phyloP scores from a whole-genome alignment of 2,797 vertebrate genomes.

The Manis pentadactyla region DNA sequence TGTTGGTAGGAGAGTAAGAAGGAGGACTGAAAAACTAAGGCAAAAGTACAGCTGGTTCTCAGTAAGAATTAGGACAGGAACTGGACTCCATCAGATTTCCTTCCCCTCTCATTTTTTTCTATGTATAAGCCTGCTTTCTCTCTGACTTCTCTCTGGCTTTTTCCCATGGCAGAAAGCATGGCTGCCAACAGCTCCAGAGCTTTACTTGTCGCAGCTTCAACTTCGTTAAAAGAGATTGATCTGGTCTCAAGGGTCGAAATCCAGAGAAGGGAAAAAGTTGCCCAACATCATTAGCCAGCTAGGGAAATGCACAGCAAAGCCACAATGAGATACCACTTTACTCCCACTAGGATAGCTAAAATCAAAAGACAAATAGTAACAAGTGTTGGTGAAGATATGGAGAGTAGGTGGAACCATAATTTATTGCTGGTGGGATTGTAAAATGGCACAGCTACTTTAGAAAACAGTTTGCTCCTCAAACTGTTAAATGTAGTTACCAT shows the following conservation, averaged over 20 bases:
- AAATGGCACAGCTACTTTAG: neutral
- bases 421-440: neutral
- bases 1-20: neutral
- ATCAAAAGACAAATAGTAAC: neutral
- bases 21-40: neutral
- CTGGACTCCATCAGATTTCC: neutral
- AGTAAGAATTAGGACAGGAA: neutral
- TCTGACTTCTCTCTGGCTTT: neutral
- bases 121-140: neutral
- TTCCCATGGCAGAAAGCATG: neutral
- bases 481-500: neutral
- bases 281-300: neutral
- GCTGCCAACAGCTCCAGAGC: neutral
- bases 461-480: neutral
- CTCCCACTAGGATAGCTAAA: neutral
- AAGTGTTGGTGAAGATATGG: neutral
- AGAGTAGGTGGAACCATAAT: neutral
- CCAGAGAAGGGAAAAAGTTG: neutral
- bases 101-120: neutral
- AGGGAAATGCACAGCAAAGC: neutral
- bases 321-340: neutral
- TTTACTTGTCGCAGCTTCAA: neutral
- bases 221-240: neutral
- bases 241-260: neutral
- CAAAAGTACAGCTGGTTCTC: neutral